Conservation (phyloP, 2,888 invertebrate species). For the Steinernema carpocapsae region DNA sequence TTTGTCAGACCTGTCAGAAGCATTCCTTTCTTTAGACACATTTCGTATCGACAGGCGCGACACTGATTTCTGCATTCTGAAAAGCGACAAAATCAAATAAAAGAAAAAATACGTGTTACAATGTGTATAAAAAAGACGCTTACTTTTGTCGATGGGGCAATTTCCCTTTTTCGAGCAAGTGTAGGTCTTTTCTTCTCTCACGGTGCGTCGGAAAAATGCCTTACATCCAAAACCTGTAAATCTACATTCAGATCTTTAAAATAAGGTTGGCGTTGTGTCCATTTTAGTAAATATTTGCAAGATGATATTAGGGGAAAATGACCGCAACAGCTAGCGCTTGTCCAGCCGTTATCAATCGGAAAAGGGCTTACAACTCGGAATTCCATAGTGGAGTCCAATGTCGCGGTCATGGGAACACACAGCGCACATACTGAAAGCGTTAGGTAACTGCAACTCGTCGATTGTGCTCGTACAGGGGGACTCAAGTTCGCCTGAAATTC, state of each 20-base stretch:
- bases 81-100: not conserved
- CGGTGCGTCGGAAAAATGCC: slow-evolving; percentile 9
- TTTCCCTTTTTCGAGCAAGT: not conserved
- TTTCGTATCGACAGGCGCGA: slow-evolving; percentile 7
- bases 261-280: too few relatives aligned
- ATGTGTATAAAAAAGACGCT: not conserved
- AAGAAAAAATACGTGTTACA: not conserved
- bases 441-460: not conserved
- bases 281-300: too few relatives aligned
- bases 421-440: not conserved
- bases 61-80: slow-evolving; percentile 24
- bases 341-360: not conserved
- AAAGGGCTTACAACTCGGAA: slow-evolving; percentile 13
- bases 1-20: slow-evolving; percentile 6
- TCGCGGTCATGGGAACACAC: slow-evolving; percentile 21
- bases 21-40: slow-evolving; percentile 10
- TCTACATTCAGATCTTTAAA: not conserved
- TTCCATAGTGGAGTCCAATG: slow-evolving; percentile 23
- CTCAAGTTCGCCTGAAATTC: not conserved
- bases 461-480: not conserved
- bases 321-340: not conserved
- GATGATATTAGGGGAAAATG: not conserved
- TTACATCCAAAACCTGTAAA: slow-evolving; percentile 23
- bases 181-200: not conserved
- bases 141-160: slow-evolving; percentile 26